Evolutionary conservation across 2,888 invertebrate species (phyloP), one percentile per base, ranked within the genome.

Genomic region (Halictus quadricinctus): DNA sequence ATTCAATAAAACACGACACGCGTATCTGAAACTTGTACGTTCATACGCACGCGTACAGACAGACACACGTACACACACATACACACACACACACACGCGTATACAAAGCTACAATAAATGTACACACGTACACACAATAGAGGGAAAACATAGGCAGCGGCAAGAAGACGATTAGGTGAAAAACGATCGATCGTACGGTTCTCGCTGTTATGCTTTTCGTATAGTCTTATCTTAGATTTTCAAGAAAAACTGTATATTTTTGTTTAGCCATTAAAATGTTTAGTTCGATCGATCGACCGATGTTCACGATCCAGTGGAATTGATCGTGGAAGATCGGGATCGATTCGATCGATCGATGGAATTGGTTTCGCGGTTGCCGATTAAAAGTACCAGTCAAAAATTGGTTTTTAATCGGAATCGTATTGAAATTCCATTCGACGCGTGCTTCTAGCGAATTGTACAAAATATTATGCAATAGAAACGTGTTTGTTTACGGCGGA

Each of bases 1-100:
- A 80, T 77, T 72, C 76, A 50, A 84, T 74, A 83, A 60, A 64
- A 58, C 48, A 78, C 41, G 36, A 72, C 64, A 80, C 72, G 66
- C 41, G 79, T 74, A 75, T 69, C 43, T 70, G 43, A 77, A 10
- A 80, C 50, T 10, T 64, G 21, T 73, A 73, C 73, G 73, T 21
- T 85, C 43, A 81, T 18, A 60, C 25, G 80, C 36, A 80, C 60
- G n/a, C 48, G 72, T 72, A 50, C 41, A 7, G 66, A 41, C 36
- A 8, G 6, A 76, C 66, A 58, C 73, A 58, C 60, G 36, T 36
- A 36, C 36, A 36, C 36, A 21, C 18, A 69, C 18, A 50, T 18
- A 80, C 41, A 76, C 18, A 77, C 15, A 58, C 29, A 66, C 66
- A 48, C 43, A 43, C 18, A 80, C 36, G 25, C 60, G 60, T 6